phyloP scores from a whole-genome alignment of 2,113 vertebrate genomes.

The Eurystomus gularis region DNA sequence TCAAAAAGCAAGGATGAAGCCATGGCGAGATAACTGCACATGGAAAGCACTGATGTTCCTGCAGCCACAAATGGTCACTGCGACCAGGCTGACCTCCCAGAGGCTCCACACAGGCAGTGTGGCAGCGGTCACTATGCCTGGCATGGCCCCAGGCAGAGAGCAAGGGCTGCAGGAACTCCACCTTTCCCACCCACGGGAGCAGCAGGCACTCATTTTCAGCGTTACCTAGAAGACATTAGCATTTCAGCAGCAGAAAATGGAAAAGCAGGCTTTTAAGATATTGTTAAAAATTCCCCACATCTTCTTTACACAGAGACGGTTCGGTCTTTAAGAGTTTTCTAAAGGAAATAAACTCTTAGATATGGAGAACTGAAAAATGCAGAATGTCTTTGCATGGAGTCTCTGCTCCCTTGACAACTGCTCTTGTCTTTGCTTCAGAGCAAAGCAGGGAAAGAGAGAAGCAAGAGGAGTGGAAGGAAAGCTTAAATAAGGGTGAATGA shows the following conservation, averaged over 20 bases:
- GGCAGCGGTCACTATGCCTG: not conserved
- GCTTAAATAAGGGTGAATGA: not conserved
- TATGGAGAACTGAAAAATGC: not conserved
- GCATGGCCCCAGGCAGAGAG: not conserved
- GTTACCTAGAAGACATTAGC: not conserved
- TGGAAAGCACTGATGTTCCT: not conserved
- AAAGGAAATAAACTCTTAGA: not conserved
- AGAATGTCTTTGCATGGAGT: not conserved
- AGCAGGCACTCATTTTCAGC: not conserved
- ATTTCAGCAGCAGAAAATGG: conserved; percentile 11
- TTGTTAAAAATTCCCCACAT: not conserved
- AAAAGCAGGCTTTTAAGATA: not conserved
- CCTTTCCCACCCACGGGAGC: not conserved
- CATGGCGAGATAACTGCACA: not conserved
- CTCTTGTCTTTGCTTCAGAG: not conserved
- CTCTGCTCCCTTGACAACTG: not conserved
- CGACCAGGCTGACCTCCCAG: not conserved
- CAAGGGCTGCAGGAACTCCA: not conserved
- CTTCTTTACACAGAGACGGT: not conserved
- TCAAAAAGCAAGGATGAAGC: not conserved
- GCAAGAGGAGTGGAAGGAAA: not conserved
- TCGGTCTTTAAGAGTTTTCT: not conserved
- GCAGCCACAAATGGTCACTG: not conserved
- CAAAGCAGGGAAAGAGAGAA: not conserved
- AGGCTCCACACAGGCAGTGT: not conserved